phyloP scores from a whole-genome alignment of 2,888 invertebrate species.

The Amblyjoppa fuscipennis region DNA sequence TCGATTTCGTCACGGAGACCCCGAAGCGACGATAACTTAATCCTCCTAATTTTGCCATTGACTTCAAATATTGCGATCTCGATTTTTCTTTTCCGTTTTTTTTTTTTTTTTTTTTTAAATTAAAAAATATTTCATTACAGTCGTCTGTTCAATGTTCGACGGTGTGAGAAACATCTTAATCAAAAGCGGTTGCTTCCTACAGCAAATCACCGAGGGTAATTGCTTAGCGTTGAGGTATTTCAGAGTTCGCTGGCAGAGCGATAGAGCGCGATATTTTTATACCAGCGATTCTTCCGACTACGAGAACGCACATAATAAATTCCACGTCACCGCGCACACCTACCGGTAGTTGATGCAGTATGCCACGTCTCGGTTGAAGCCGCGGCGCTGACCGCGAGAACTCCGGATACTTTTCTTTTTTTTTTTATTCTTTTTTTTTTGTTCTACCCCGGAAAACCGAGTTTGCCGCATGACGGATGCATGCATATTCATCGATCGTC shows the following conservation, averaged over 20 bases:
- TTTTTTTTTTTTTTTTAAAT: too few relatives aligned
- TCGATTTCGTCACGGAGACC: not conserved
- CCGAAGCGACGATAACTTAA: too few relatives aligned
- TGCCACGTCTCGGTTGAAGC: constrained; percentile 46
- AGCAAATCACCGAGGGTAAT: constrained; percentile 72
- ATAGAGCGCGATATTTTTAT: constrained; percentile 75
- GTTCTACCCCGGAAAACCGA: constrained; percentile 39
- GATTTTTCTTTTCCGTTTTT: too few relatives aligned
- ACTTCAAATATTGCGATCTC: too few relatives aligned
- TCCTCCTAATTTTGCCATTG: too few relatives aligned
- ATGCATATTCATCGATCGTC: constrained; percentile 57
- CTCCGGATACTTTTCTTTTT: constrained; percentile 26
- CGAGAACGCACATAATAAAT: constrained; percentile 48
- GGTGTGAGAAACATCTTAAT: not conserved
- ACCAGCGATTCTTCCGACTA: constrained; percentile 50
- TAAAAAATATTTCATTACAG: not conserved
- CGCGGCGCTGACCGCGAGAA: constrained; percentile 14
- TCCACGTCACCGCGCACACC: not conserved
- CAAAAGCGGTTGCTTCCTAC: constrained; percentile 4
- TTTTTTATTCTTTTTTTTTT: constrained; percentile 3
- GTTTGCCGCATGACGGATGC: constrained; percentile 55
- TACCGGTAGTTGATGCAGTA: constrained; percentile 25
- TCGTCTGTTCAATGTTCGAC: not conserved
- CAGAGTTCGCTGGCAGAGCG: constrained; percentile 78
- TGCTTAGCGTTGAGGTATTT: constrained; percentile 76